phyloP scores from a whole-genome alignment of 2,113 vertebrate species.

The Cheirogaleus medius region DNA sequence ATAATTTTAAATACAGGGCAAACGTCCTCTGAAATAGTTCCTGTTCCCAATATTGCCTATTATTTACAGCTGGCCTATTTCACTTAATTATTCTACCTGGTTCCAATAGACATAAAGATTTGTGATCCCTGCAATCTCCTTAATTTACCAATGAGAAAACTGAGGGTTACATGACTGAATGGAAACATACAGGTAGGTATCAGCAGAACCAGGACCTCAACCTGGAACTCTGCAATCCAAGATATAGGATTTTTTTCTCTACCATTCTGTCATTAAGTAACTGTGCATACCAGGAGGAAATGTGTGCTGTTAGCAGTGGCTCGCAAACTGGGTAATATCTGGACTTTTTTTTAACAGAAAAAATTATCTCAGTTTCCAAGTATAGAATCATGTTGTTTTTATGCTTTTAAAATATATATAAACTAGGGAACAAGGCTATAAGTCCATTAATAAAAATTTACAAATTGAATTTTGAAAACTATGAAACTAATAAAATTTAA shows the following conservation, averaged over 20 bases:
- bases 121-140: background rate
- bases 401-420: background rate
- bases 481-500: constrained; percentile 21
- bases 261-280: background rate
- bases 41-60: background rate
- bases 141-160: background rate
- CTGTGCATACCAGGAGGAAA: background rate
- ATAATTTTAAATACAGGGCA: background rate
- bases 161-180: background rate
- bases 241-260: background rate
- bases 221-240: background rate
- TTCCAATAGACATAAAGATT: background rate
- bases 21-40: background rate
- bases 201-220: background rate
- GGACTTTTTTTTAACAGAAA: background rate
- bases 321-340: background rate
- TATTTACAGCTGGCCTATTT: background rate
- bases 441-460: background rate
- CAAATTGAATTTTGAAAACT: constrained; percentile 1
- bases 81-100: background rate
- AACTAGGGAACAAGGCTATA: background rate
- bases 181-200: background rate
- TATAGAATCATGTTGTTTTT: background rate
- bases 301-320: background rate
- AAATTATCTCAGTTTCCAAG: background rate